These are phyloP conservation scores for Unio delphinus DNA, from an alignment of 2,888 invertebrate species.

Conservation along the genomic window DNA sequence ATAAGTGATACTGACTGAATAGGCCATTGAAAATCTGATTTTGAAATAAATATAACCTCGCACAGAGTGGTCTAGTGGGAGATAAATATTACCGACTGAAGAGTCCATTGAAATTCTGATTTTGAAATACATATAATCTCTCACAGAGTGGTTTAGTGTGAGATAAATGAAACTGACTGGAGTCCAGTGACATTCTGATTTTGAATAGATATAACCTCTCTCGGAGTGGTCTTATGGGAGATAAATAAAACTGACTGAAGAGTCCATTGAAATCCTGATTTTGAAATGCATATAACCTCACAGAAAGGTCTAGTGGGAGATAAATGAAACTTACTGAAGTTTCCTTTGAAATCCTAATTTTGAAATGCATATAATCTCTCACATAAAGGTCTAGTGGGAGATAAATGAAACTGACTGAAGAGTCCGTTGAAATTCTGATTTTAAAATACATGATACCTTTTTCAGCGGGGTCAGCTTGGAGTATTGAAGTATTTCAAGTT, in stretches of 20 bases:
- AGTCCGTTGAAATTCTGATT: background rate
- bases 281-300: conserved; percentile 15
- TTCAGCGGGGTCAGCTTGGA: conserved; percentile 84
- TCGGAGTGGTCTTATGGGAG: conserved; percentile 84
- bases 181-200: background rate
- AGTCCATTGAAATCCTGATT: background rate
- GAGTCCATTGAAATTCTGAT: background rate
- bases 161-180: background rate
- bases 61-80: conserved; percentile 84
- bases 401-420: background rate
- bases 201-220: conserved; percentile 28
- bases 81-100: background rate
- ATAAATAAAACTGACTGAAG: background rate
- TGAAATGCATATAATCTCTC: conserved; percentile 26
- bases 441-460: conserved; percentile 16
- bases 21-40: background rate
- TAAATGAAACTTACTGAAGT: background rate
- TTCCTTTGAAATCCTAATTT: background rate
- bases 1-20: background rate
- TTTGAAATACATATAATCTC: conserved; percentile 8
- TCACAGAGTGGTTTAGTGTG: conserved; percentile 84
- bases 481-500: conserved; percentile 85
- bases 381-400: conserved; percentile 84
- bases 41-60: conserved; percentile 15
- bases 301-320: conserved; percentile 82